Evolutionary conservation across 2,113 vertebrate species (phyloP), one percentile per base, ranked within the genome.

Genomic region (Crotophaga sulcirostris): DNA sequence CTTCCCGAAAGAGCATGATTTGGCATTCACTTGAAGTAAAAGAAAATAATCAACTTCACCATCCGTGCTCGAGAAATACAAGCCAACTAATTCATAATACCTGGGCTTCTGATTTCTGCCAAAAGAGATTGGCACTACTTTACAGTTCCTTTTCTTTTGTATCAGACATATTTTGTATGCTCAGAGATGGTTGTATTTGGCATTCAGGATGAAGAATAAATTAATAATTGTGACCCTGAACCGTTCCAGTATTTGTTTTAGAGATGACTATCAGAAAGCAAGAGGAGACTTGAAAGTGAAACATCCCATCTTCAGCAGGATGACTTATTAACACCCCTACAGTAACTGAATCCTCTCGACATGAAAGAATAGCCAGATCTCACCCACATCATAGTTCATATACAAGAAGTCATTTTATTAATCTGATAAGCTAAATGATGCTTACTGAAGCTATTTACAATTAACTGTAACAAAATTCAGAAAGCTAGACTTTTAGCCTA

Each of bases 381-480:
- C 97, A 84, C 93, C 94, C 97, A 96, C 94, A 96, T 91, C 94
- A 93, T 76, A 97, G 96, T 97, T 97, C 96, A 94, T 84, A 93
- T 97, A 97, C 92, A 98, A 96, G 97, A 97, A 97, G 97, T 96
- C 81, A 93, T 89, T 96, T 97, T 92, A 97, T 97, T 98, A 97
- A 96, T 97, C 91, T 97, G 96, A 98, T 96, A 95, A 95, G 97
- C 97, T 98, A 98, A 97, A 97, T 58, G 97, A 97, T 96, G 98
- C 97, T 97, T 97, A 98, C 96, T 98, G 97, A 98, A 98, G 98
- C 98, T 99, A 99, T 99, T 98, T 99, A 99, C 99, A 99, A 98
- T 98, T 97, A 98, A 49, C 96, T 97, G 93, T 96, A 94, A 97
- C 97, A 96, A 98, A 98, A 98, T 96, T 98, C 97, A 98, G 98